Evolutionary conservation across 2,113 vertebrate species (phyloP), one percentile per base, ranked within the genome.

Genomic region (Empidonax alnorum): DNA sequence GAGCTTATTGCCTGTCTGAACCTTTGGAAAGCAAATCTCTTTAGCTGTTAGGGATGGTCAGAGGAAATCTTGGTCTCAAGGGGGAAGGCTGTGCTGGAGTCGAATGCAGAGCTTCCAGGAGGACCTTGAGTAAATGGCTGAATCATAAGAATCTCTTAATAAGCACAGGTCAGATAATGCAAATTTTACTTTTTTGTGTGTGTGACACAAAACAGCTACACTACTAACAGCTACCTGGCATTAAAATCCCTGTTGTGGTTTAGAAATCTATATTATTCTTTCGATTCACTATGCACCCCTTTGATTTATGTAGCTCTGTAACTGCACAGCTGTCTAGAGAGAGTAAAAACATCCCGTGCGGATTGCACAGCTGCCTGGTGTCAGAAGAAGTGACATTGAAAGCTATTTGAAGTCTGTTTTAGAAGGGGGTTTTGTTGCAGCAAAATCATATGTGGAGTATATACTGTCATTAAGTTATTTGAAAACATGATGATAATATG

Each of bases 401-500:
- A 93, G 41, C 79, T 24, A 30, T 82, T 79, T 55, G 56, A 83
- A 82, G 28, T 50, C 69, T 92, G 30, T 16, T 95, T 94, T 56
- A 46, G 90, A 50, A 87, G 59, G 63, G 84, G 30, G 27, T 76
- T 92, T 87, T 94, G 50, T 82, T 47, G 56, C 68, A 55, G 44
- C 62, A 90, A 66, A 74, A 76, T 88, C 24, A 35, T 87, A 41
- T 33, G 17, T 50, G 56, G 63, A 81, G 35, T 87, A 6, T 37
- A 30, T 37, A 30, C 28, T 82, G 16, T 86, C 88, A 87, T 63
- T 84, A 89, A 94, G 65, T 90, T 90, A 52, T 92, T 61, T 89
- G 93, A 84, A 91, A 92, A 53, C 69, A 84, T 69, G 87, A 92
- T 87, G 67, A 49, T 85, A 92, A 95, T 73, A 52, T 94, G 89